Base-by-base conservation (phyloP, 2,797 vertebrate species). In the Pseudotriccus pelzelni region DNA sequence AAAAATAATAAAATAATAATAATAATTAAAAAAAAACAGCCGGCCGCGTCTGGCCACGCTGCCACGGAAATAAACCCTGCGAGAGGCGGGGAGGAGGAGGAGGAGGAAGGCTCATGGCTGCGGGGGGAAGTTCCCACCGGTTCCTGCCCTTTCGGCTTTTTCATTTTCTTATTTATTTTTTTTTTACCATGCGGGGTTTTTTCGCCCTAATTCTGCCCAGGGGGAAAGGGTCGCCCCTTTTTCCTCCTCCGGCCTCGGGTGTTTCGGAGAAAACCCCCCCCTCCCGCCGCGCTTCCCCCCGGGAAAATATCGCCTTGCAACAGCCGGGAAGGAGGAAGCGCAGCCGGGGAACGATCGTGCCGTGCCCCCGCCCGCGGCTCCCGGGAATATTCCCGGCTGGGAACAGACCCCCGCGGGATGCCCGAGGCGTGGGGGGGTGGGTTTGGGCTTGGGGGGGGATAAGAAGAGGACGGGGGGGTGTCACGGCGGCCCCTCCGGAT, bases 51-150 rank as follows among this genome's bases (percentile, higher is more conserved):
- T 59, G 70, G 81, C 67, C 66, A 32, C 88, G 60, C 7, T 81
- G 80, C 70, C 84, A 86, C 80, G 94, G 75, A 87, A 82, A 87
- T 70, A 82, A 78, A 74, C 63, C 43, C 12, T 58, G 84, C 62
- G 84, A 56, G 67, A 88, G 28, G 79, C 30, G 75, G 69, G 47
- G 44, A 44, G 55, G 56, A 59, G 44, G 44, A 44, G 68, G 78
- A 67, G 39, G 69, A 81, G 50, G 43, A 56, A 47, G 76, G 81
- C 55, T 59, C 53, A 89, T 89, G 66, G 86, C 87, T 87, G 90
- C 90, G 62, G 91, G 81, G 77, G 93, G 79, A 64, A 92, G 79
- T 78, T 90, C 55, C 62, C 89, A 43, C 74, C 73, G 77, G 49
- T 44, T 80, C 88, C 91, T 86, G 72, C 76, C 81, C 53, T 53